Percentiles rank a stretch among this genome's conserved stretches.
Evolutionary conservation across 2,888 invertebrate genomes (phyloP).

Genomic region (Flexamia atlantica): DNA sequence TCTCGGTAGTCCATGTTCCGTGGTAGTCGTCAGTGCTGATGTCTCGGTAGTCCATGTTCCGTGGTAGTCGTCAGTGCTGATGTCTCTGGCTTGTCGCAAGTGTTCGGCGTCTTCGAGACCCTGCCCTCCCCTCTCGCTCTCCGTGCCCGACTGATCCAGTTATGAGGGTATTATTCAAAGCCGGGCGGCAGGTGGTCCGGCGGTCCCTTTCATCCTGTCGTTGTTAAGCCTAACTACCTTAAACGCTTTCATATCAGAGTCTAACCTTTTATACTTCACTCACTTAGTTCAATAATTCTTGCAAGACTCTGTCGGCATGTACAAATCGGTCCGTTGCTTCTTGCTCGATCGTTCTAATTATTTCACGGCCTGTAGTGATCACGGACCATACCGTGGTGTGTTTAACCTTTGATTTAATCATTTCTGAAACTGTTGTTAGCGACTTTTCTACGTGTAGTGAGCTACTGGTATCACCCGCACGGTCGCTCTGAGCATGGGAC

Average conservation of each 20-base stretch:
- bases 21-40: too few species aligned
- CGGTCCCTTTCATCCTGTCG: slow-evolving; percentile 42
- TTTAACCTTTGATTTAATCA: too few species aligned
- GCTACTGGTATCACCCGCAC: too few species aligned
- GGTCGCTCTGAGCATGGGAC: too few species aligned
- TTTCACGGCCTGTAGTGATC: neutral
- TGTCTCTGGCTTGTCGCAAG: too few species aligned
- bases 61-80: too few species aligned
- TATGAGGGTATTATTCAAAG: slow-evolving; percentile 50
- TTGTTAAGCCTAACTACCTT: slow-evolving; percentile 49
- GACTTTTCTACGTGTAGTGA: too few species aligned
- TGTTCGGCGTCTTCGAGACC: neutral
- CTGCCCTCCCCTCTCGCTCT: neutral
- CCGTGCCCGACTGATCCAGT: slow-evolving; percentile 15
- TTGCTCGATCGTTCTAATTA: slow-evolving; percentile 4
- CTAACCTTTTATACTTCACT: slow-evolving; percentile 54
- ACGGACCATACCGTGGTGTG: too few species aligned
- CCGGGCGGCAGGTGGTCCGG: slow-evolving; percentile 39
- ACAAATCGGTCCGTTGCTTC: slow-evolving; percentile 40
- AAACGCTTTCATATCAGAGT: slow-evolving; percentile 49
- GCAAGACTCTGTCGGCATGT: slow-evolving; percentile 3
- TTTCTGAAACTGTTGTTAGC: too few species aligned
- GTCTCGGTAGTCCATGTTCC: too few species aligned
- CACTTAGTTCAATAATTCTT: slow-evolving; percentile 51
- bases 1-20: too few species aligned